Evolutionary conservation across 2,113 vertebrate species (phyloP).

Genomic region (Gracilinanus agilis): DNA sequence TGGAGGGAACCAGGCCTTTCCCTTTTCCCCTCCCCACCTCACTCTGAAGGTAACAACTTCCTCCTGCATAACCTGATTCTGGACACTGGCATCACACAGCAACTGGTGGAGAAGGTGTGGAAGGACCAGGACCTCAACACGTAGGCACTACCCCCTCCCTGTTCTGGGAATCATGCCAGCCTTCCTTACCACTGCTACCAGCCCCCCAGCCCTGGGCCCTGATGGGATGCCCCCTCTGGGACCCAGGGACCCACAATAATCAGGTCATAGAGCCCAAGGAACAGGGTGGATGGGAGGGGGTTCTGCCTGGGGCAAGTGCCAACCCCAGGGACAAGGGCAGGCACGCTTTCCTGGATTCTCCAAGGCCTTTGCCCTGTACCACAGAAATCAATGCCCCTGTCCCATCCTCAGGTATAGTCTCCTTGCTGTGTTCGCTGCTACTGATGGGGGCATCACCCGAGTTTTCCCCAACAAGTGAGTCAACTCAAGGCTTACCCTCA

Average conservation of each 20-base stretch:
- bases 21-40: slow-evolving; percentile 2
- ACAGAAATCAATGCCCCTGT: background rate
- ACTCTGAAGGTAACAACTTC: slow-evolving; percentile 92
- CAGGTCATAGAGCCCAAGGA: background rate
- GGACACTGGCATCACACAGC: slow-evolving; percentile 96
- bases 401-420: slow-evolving; percentile 92
- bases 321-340: background rate
- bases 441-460: slow-evolving; percentile 96
- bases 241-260: too few relatives aligned
- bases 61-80: slow-evolving; percentile 98
- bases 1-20: background rate
- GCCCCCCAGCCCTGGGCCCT: background rate
- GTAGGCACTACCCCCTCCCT: slow-evolving; percentile 82
- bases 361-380: background rate
- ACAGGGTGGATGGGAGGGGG: background rate
- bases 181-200: background rate
- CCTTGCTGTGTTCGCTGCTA: slow-evolving; percentile 95
- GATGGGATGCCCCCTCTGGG: background rate
- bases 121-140: slow-evolving; percentile 97
- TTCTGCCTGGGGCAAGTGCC: background rate
- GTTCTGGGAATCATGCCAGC: too few relatives aligned
- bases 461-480: slow-evolving; percentile 98
- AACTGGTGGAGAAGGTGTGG: slow-evolving; percentile 97
- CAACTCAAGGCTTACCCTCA: background rate
- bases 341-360: background rate